phyloP scores from a whole-genome alignment of 2,888 invertebrate genomes.

The Philereme transversata region DNA sequence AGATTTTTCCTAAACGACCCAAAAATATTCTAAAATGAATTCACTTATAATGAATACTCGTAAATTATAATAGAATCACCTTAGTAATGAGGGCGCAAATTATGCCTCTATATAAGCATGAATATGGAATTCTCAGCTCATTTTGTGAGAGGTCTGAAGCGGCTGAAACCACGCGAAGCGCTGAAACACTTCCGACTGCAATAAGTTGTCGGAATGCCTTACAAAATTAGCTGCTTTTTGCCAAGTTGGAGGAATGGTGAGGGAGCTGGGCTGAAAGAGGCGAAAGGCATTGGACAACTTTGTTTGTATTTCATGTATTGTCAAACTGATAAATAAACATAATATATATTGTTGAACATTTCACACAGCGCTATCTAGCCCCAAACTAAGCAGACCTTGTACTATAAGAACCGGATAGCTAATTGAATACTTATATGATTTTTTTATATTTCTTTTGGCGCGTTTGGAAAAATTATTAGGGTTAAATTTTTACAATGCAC shows the following conservation, averaged over 20 bases:
- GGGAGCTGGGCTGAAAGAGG: not conserved
- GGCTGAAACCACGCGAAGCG: constrained; percentile 1
- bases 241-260: constrained; percentile 4
- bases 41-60: constrained; percentile 15
- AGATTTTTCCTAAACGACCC: not conserved
- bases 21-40: constrained; percentile 9
- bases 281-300: too few relatives aligned
- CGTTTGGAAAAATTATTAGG: too few relatives aligned
- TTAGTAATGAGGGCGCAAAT: constrained; percentile 9
- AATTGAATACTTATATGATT: too few relatives aligned
- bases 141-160: constrained; percentile 5
- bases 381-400: too few relatives aligned
- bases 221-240: constrained; percentile 16
- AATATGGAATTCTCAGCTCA: constrained; percentile 12
- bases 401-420: too few relatives aligned
- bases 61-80: constrained; percentile 16
- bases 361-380: too few relatives aligned
- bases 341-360: too few relatives aligned
- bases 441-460: too few relatives aligned
- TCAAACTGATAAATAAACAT: too few relatives aligned
- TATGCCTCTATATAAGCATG: constrained; percentile 2
- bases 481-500: too few relatives aligned
- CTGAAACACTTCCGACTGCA: constrained; percentile 6
- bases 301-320: too few relatives aligned
- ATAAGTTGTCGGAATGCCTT: constrained; percentile 14